Conservation (phyloP, 2,888 invertebrate genomes). For the Ectemnius continuus region DNA sequence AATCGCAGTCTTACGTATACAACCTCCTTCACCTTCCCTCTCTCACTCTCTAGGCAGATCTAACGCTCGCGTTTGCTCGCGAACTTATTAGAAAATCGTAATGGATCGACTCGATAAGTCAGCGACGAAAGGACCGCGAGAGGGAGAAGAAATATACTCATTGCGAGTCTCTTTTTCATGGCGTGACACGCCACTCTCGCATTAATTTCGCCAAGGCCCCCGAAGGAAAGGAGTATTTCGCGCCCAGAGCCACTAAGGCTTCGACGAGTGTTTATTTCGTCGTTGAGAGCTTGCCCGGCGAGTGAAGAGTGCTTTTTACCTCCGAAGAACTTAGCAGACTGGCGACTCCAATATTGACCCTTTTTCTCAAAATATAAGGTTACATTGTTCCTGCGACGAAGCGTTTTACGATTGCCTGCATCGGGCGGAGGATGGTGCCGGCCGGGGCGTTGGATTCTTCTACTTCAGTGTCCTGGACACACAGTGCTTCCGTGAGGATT, state of each 20-base stretch:
- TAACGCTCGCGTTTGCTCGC: background rate
- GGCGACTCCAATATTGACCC: constrained; percentile 1
- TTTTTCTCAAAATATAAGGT: constrained; percentile 64
- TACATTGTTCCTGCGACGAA: constrained; percentile 80
- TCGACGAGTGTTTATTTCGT: background rate
- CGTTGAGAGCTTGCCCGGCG: background rate
- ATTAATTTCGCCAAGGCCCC: too few relatives aligned
- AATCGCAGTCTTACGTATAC: constrained; percentile 1
- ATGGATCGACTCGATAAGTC: too few relatives aligned
- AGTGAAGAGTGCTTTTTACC: background rate
- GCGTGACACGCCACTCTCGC: too few relatives aligned
- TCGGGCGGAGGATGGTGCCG: constrained; percentile 62
- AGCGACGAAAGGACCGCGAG: too few relatives aligned
- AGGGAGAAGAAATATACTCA: too few relatives aligned
- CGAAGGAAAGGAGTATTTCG: background rate
- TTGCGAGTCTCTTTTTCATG: too few relatives aligned
- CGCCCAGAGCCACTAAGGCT: background rate
- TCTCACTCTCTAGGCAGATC: too few relatives aligned
- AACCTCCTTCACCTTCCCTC: too few relatives aligned
- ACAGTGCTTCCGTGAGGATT: constrained; percentile 82
- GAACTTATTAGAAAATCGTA: constrained; percentile 1
- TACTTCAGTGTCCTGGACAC: constrained; percentile 81
- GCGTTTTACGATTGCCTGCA: constrained; percentile 79
- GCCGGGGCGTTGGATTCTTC: constrained; percentile 74
- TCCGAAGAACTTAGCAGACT: background rate